Conservation (phyloP, 2,797 vertebrate genomes). For the Basileuterus tristriatus region DNA sequence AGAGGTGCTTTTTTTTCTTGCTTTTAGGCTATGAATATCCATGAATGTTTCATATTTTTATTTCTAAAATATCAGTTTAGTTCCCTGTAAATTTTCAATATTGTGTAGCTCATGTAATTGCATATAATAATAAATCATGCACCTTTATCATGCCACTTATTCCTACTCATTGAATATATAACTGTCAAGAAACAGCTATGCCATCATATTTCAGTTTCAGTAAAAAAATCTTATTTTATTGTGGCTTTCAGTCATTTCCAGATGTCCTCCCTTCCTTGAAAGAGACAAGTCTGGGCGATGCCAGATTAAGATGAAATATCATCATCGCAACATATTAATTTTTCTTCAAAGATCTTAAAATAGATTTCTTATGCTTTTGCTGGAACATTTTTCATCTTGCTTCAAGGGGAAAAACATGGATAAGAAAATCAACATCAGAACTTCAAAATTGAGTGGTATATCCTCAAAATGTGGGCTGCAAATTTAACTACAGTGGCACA, state of each 20-base stretch:
- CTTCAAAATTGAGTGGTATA: slow-evolving; percentile 42
- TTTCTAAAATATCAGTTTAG: slow-evolving; percentile 38
- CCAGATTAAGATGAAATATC: slow-evolving; percentile 69
- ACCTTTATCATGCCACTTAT: slow-evolving; percentile 41
- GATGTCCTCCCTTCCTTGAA: slow-evolving; percentile 65
- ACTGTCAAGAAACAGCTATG: slow-evolving; percentile 53
- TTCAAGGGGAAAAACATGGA: slow-evolving; percentile 36
- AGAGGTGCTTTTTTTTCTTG: neutral
- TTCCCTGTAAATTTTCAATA: slow-evolving; percentile 35
- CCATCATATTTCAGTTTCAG: slow-evolving; percentile 51
- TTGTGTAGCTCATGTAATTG: slow-evolving; percentile 31
- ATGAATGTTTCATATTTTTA: neutral
- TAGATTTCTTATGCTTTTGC: slow-evolving; percentile 57
- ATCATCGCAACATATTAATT: slow-evolving; percentile 64
- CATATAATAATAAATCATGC: slow-evolving; percentile 22
- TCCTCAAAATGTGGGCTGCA: slow-evolving; percentile 60
- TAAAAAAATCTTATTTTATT: slow-evolving; percentile 55
- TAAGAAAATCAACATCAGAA: slow-evolving; percentile 51
- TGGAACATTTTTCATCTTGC: slow-evolving; percentile 58
- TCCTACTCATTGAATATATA: slow-evolving; percentile 48
- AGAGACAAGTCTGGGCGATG: slow-evolving; percentile 53
- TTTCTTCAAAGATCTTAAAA: slow-evolving; percentile 58
- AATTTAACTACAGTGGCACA: slow-evolving; percentile 42
- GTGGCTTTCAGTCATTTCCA: slow-evolving; percentile 64
- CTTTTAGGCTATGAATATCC: neutral